These are phyloP conservation scores for Buphagus erythrorhynchus DNA, from an alignment of 2,797 vertebrate genomes.

Conservation along the genomic window DNA sequence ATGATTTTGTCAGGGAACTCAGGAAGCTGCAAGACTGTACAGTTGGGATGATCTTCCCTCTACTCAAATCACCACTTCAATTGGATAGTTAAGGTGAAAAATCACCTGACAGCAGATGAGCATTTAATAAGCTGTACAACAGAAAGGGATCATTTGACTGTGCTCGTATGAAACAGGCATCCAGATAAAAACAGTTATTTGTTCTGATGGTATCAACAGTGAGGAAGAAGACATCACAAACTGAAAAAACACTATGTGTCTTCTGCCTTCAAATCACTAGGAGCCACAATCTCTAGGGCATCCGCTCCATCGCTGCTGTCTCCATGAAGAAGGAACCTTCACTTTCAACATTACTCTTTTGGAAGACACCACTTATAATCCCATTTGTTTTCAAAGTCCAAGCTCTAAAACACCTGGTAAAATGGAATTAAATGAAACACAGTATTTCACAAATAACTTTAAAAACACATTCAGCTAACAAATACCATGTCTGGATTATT, in stretches of 20 bases:
- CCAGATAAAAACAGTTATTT: neutral
- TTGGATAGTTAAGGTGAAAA: neutral
- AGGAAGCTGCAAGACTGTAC: neutral
- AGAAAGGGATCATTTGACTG: neutral
- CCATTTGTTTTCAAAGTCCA: neutral
- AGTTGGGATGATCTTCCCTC: neutral
- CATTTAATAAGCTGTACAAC: neutral
- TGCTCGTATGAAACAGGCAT: neutral
- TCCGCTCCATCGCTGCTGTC: neutral
- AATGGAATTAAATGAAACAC: neutral
- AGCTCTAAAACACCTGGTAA: neutral
- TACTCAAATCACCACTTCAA: accelerated
- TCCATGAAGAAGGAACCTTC: neutral
- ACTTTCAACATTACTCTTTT: neutral
- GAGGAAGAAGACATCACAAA: neutral
- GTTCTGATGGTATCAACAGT: neutral
- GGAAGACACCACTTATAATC: neutral
- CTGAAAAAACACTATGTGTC: neutral
- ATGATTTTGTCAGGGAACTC: neutral
- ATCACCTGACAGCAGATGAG: neutral
- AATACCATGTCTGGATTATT: neutral
- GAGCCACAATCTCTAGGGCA: neutral
- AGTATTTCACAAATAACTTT: neutral
- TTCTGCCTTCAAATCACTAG: neutral
- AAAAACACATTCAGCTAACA: neutral